These are phyloP conservation scores for Leucopsar rothschildi DNA, from an alignment of 2,113 vertebrate genomes.

Conservation along the genomic window DNA sequence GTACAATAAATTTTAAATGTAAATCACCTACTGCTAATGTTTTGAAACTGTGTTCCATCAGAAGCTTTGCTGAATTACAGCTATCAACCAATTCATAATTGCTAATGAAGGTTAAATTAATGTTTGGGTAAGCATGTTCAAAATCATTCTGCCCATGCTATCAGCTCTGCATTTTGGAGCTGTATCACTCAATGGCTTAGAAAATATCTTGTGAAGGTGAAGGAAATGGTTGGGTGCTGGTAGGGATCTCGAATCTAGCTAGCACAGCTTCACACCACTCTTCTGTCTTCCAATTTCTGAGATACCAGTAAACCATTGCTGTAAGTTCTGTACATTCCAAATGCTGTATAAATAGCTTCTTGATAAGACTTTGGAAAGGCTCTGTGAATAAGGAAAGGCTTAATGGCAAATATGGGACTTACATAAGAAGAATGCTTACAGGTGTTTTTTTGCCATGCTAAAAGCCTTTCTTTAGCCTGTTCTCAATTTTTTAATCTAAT, in stretches of 20 bases:
- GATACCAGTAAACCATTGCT: background rate
- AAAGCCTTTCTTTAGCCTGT: background rate
- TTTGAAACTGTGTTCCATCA: conserved; percentile 49
- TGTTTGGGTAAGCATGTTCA: background rate
- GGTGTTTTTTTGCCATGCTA: background rate
- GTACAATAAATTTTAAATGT: conserved; percentile 38
- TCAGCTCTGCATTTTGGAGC: background rate
- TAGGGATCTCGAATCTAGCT: background rate
- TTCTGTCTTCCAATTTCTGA: background rate
- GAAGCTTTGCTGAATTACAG: conserved; percentile 42
- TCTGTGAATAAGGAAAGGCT: background rate
- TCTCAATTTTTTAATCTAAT: background rate
- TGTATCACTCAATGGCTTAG: background rate
- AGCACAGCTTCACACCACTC: background rate
- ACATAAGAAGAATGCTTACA: background rate
- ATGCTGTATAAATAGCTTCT: background rate
- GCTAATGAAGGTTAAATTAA: conserved; percentile 22
- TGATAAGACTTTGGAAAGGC: background rate
- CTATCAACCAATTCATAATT: conserved; percentile 34
- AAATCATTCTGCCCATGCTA: background rate
- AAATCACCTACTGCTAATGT: conserved; percentile 45
- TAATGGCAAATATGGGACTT: background rate
- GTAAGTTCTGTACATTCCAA: background rate
- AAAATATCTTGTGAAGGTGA: background rate
- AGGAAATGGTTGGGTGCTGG: background rate